phyloP scores from a whole-genome alignment of 2,888 invertebrate species.

The Scaptodrosophila latifasciaeformis region DNA sequence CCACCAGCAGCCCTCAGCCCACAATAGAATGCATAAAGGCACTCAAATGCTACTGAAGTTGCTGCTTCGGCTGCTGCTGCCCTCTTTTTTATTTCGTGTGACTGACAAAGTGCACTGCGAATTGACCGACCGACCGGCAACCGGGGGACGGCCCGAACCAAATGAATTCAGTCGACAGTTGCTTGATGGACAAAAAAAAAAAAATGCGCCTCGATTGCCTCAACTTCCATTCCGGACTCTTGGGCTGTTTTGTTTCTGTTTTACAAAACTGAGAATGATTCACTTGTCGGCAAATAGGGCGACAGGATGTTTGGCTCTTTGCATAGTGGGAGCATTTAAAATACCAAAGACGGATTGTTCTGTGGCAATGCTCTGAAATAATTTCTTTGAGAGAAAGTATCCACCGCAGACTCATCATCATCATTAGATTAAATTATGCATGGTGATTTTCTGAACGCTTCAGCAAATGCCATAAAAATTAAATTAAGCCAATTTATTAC shows the following conservation, averaged over 20 bases:
- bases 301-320: slow-evolving; percentile 12
- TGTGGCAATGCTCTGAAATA: slow-evolving; percentile 15
- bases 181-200: slow-evolving; percentile 52
- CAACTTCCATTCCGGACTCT: too few relatives aligned
- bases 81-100: slow-evolving; percentile 40
- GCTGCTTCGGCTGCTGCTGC: slow-evolving; percentile 32
- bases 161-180: slow-evolving; percentile 58
- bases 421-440: background rate
- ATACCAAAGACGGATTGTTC: slow-evolving; percentile 13
- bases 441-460: slow-evolving; percentile 7
- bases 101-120: background rate
- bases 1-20: background rate
- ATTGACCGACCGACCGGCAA: slow-evolving; percentile 43
- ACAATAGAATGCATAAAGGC: slow-evolving; percentile 8
- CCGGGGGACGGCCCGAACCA: slow-evolving; percentile 19
- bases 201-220: too few relatives aligned
- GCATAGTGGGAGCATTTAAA: slow-evolving; percentile 32
- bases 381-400: too few relatives aligned
- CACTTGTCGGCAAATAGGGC: too few relatives aligned
- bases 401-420: too few relatives aligned
- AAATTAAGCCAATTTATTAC: slow-evolving; percentile 40
- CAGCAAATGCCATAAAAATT: slow-evolving; percentile 25
- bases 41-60: slow-evolving; percentile 34
- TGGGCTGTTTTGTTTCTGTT: slow-evolving; percentile 6
- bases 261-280: background rate